phyloP scores from a whole-genome alignment of 2,888 invertebrate species.

The Papilio elwesi region DNA sequence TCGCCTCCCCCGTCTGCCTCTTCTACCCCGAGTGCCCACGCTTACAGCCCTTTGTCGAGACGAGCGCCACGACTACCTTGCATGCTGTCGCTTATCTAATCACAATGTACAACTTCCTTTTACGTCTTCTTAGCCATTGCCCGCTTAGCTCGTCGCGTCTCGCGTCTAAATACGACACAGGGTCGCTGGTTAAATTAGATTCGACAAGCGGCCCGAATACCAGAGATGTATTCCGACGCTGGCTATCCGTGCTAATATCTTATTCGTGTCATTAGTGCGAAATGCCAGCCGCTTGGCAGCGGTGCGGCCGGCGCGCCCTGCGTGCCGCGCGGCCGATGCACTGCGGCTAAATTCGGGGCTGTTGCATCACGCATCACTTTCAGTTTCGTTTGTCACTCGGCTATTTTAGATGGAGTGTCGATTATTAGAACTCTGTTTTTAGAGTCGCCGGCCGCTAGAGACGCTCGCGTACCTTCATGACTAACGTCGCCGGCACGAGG shows the following conservation, averaged over 20 bases:
- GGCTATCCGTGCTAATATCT: slow-evolving; percentile 81
- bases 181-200: slow-evolving; percentile 64
- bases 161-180: slow-evolving; percentile 25
- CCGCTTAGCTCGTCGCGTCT: slow-evolving; percentile 44
- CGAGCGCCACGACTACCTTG: slow-evolving; percentile 44
- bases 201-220: slow-evolving; percentile 71
- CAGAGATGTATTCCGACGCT: slow-evolving; percentile 58
- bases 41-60: slow-evolving; percentile 40
- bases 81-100: slow-evolving; percentile 38
- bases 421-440: slow-evolving; percentile 81
- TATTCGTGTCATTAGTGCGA: slow-evolving; percentile 83
- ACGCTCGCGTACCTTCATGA: slow-evolving; percentile 60
- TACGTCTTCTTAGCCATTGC: slow-evolving; percentile 47
- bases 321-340: slow-evolving; percentile 77
- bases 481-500: slow-evolving; percentile 62
- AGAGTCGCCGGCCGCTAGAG: slow-evolving; percentile 63
- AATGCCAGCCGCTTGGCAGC: slow-evolving; percentile 82
- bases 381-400: slow-evolving; percentile 81
- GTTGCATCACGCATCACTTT: slow-evolving; percentile 83
- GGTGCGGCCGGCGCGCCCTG: slow-evolving; percentile 56
- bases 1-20: slow-evolving; percentile 45
- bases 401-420: slow-evolving; percentile 82
- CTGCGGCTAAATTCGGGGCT: slow-evolving; percentile 78
- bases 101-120: slow-evolving; percentile 17
- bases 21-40: neutral